Base-by-base conservation (phyloP, 2,888 invertebrate species). In the Eueremaeus valkanovi region DNA sequence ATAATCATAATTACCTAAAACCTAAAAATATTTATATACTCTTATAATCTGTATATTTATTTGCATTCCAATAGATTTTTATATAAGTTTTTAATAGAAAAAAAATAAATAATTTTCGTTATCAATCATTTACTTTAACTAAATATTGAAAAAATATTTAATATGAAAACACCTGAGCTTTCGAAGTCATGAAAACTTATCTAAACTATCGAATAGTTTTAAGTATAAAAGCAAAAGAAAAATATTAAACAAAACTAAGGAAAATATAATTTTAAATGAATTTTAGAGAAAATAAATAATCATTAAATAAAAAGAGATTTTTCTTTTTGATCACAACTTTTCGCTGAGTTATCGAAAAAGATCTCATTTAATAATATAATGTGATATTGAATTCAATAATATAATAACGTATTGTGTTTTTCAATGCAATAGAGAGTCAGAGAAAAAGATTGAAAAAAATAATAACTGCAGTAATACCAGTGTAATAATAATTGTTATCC, bases 341-440 rank as follows among this genome's bases (percentile, higher is more conserved):
- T 55, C 21, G 3, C 3, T 55, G 3, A 24, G 55, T 55, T 55
- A 55, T 55, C 55, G 6, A 3, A 21, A 8, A 27, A 55, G 13
- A 55, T 55, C 55, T 55, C 27, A 55, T 24, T 16, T 55, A 27
- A 24, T 55, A 55, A 21, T 55, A 18, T 16, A 55, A 3, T 24
- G 55, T 55, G 55, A 55, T 55, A 55, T 55, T 55, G 55, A 55
- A 55, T 55, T 55, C 21, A 55, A 55, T 55, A 45, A 55, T 55
- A 55, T 55, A 49, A 24, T 55, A 21, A 16, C 21, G 27, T 55
- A 55, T 55, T 55, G 55, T 55, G 27, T 55, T 55, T 55, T 55
- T 42, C 9, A 8, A 24, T n/a, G 24, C 55, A 16, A 55, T 16
- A 55, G 55, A 21, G 21, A 55, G 27, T 3, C 55, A 61, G 31